Evolutionary conservation across 2,113 vertebrate species (phyloP).

Genomic region (Callipepla squamata): DNA sequence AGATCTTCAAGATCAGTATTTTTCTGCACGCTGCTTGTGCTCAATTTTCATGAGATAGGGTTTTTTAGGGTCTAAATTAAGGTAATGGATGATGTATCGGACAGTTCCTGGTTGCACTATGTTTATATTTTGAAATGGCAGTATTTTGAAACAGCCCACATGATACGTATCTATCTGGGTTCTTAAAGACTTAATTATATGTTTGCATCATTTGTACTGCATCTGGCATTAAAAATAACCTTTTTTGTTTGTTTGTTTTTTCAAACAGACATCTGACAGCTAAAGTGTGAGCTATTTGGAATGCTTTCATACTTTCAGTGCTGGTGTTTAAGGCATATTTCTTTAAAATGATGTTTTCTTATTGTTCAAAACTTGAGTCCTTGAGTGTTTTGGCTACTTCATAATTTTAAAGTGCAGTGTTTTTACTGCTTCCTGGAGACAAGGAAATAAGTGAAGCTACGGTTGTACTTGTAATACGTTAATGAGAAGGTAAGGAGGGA

Average conservation of each 20-base stretch:
- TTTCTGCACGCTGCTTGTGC: neutral
- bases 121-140: neutral
- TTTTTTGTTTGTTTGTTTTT: neutral
- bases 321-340: neutral
- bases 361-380: neutral
- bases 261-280: neutral
- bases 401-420: neutral
- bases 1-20: neutral
- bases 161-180: neutral
- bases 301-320: neutral
- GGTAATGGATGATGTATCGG: neutral
- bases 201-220: neutral
- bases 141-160: neutral
- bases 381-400: neutral
- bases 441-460: neutral
- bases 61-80: neutral
- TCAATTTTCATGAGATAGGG: neutral
- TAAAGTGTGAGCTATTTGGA: neutral
- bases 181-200: neutral
- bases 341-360: neutral
- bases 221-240: neutral
- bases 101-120: fast-evolving
- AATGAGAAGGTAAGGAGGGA: neutral
- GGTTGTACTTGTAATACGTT: neutral
- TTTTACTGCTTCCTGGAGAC: neutral